A percentile compares a stretch with the other conserved stretches of the same genome.
Evolutionary conservation across 37 sponge, comb jelly and placozoan species (phyloP).

Genomic region (Eunapius fragilis): DNA sequence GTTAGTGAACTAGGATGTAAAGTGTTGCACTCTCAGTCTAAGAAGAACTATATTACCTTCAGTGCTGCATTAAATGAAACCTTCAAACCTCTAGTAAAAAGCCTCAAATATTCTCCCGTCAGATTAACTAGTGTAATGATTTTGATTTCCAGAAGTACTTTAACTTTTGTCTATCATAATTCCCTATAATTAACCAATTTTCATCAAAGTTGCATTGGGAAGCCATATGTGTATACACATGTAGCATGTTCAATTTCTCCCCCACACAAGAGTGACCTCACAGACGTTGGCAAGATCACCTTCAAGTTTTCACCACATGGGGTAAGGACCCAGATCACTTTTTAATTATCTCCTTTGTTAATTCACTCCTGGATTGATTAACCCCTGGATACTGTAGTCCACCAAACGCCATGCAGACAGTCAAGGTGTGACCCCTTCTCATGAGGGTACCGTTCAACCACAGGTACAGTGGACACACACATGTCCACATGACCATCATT

Average conservation of each 20-base stretch:
- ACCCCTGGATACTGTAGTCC: neutral
- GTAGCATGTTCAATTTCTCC: too few relatives aligned
- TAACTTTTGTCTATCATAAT: too few relatives aligned
- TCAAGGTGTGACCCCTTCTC: neutral
- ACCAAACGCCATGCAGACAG: neutral
- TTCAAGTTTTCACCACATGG: slow-evolving; percentile 18
- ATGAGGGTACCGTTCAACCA: neutral
- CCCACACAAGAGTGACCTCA: slow-evolving; percentile 4
- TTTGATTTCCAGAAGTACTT: too few relatives aligned
- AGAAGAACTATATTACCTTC: too few relatives aligned
- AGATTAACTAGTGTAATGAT: too few relatives aligned
- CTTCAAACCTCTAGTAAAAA: too few relatives aligned
- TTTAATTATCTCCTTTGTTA: too few relatives aligned
- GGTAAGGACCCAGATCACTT: neutral
- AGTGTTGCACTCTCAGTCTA: too few relatives aligned
- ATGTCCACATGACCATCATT: neutral
- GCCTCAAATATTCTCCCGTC: too few relatives aligned
- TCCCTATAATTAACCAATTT: too few relatives aligned
- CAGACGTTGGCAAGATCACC: slow-evolving; percentile 38
- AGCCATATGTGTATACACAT: neutral
- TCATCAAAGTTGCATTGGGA: too few relatives aligned
- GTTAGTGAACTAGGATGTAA: neutral
- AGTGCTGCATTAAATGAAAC: too few relatives aligned
- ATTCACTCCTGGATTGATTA: neutral
- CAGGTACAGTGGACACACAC: neutral